Percentiles rank a stretch among this genome's conserved stretches.
phyloP scores from a whole-genome alignment of 2,113 vertebrate species.

The Hippocampus barbouri region DNA sequence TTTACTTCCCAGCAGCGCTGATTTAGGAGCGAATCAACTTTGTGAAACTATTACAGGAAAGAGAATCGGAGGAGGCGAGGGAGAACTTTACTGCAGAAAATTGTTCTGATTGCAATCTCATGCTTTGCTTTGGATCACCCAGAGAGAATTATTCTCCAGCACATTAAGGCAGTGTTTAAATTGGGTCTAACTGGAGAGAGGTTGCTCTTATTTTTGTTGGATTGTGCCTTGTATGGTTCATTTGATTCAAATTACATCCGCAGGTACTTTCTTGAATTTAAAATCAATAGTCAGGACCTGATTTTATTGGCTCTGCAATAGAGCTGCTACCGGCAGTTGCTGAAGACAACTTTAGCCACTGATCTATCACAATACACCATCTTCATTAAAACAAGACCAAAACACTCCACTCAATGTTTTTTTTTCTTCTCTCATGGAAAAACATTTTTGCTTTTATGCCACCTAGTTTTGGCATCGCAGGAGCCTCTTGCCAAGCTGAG shows the following conservation, averaged over 20 bases:
- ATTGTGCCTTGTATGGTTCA: background rate
- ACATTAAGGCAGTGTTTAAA: slow-evolving; percentile 9
- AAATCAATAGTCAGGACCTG: background rate
- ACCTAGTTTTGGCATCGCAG: no score
- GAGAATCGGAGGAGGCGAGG: slow-evolving; percentile 8
- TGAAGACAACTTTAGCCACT: background rate
- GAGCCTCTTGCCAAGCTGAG: no score
- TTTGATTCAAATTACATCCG: background rate
- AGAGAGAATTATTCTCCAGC: slow-evolving; percentile 5
- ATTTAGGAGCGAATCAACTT: background rate
- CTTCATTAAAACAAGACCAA: background rate
- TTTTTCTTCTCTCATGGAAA: no score
- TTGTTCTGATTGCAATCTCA: slow-evolving; percentile 19
- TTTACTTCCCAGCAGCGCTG: background rate
- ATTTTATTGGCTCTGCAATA: background rate
- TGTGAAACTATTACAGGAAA: slow-evolving; percentile 15
- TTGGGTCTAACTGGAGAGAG: background rate
- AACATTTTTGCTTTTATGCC: background rate
- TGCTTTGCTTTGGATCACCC: background rate
- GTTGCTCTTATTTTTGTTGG: background rate
- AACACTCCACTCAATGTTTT: no score
- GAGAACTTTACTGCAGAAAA: slow-evolving; percentile 5
- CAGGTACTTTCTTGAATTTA: background rate
- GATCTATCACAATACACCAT: background rate
- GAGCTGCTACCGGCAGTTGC: background rate